Evolutionary conservation across 2,113 vertebrate genomes (phyloP).

Genomic region (Formicarius rufipectus): DNA sequence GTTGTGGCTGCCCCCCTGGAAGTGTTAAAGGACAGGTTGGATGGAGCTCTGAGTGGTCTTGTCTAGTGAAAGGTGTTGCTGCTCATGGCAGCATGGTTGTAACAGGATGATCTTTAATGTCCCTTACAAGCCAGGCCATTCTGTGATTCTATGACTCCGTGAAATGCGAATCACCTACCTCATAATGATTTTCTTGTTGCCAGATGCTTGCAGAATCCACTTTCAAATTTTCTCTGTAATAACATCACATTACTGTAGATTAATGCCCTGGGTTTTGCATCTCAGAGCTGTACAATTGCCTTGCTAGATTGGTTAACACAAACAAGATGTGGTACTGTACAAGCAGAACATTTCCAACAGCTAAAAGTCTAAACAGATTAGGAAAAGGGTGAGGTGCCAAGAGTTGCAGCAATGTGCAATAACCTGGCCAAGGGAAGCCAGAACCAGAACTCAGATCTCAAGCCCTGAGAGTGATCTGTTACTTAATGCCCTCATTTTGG

Average conservation of each 20-base stretch:
- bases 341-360: not conserved
- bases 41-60: accelerated
- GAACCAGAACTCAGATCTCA: not conserved
- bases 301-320: not conserved
- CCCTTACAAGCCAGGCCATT: not conserved
- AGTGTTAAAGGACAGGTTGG: not conserved
- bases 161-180: not conserved
- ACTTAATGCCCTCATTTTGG: constrained; percentile 38
- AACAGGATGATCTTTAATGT: not conserved
- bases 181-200: not conserved
- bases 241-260: not conserved
- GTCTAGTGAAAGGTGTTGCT: not conserved
- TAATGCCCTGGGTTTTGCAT: not conserved
- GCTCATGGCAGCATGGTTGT: not conserved
- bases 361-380: constrained; percentile 11
- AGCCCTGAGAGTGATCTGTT: not conserved
- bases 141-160: not conserved
- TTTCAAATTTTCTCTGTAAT: not conserved
- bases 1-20: not conserved
- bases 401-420: not conserved
- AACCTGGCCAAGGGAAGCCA: not conserved
- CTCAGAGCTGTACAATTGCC: not conserved
- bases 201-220: not conserved
- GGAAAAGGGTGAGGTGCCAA: not conserved
- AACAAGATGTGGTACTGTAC: not conserved